Conservation (phyloP, 2,113 vertebrate genomes). For the Colossoma macropomum region DNA sequence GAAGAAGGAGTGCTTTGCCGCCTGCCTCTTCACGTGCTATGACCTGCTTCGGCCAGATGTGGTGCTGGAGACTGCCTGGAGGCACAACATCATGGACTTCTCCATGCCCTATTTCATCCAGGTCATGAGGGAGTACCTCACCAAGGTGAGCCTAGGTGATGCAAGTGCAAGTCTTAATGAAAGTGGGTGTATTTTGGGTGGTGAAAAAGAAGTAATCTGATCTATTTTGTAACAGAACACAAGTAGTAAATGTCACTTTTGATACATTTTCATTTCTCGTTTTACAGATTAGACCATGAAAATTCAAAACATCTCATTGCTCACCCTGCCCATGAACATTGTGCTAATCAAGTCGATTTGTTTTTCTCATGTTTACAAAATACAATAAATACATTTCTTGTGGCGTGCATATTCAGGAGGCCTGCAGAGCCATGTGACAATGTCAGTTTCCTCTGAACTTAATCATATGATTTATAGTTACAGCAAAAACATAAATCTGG, state of each 20-base stretch:
- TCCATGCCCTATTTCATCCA: constrained; percentile 99
- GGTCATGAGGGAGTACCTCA: constrained; percentile 99
- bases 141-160: constrained; percentile 85
- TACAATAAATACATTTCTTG: not conserved
- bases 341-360: not conserved
- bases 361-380: not conserved
- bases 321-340: not conserved
- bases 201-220: not conserved
- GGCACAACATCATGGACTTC: constrained; percentile 99
- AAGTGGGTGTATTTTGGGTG: not conserved
- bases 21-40: constrained; percentile 97
- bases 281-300: not conserved
- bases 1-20: constrained; percentile 97
- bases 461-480: no score
- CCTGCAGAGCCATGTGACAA: not conserved
- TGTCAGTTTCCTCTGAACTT: no score
- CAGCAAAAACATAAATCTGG: no score
- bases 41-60: constrained; percentile 96
- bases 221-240: not conserved
- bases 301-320: not conserved
- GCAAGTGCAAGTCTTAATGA: not conserved
- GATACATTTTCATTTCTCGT: not conserved
- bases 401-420: not conserved
- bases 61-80: constrained; percentile 97
- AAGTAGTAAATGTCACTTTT: not conserved